Evolutionary conservation across 1,140 invertebrate species (phyloP), one percentile per base, ranked within the genome.

Genomic region (Scaptodrosophila lebanonensis): DNA sequence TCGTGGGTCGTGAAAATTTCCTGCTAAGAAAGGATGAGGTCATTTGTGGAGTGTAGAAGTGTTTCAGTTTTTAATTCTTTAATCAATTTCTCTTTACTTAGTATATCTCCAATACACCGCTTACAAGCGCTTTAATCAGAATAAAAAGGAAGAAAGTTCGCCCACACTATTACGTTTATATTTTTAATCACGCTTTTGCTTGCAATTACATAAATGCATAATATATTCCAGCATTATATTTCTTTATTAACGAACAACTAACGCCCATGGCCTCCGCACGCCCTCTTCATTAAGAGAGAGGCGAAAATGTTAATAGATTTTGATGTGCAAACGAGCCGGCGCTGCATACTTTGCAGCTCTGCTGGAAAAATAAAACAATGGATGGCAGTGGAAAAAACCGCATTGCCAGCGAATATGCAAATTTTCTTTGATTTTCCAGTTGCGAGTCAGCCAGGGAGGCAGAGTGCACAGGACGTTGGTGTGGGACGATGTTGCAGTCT

Each of bases 171-270:
- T 72, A 62, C 63, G 45, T 57, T 66, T 62, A 29, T 51, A 52
- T 67, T 62, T 47, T 54, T 39, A n/a, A n/a, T 33, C 43, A 13
- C 33, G 11, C 39, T 30, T 45, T 27, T 30, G 45, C 61, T 53
- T 15, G 39, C 54, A 61, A 69, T 75, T 60, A n/a, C n/a, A n/a
- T n/a, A 64, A 75, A 75, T 64, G 65, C 61, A 75, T 66, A 70
- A 63, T 52, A 53, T 58, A 44, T 16, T 40, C 30, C 6, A 36
- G 22, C 48, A n/a, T n/a, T n/a, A n/a, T n/a, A n/a, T n/a, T n/a
- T n/a, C n/a, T n/a, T n/a, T n/a, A n/a, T n/a, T n/a, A n/a, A n/a
- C n/a, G n/a, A n/a, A n/a, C n/a, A n/a, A n/a, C n/a, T n/a, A n/a
- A n/a, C n/a, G n/a, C n/a, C n/a, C n/a, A n/a, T n/a, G n/a, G n/a